A percentile compares a stretch with the other conserved stretches of the same genome.
Conservation (phyloP, 2,797 vertebrate species). For the Mormyrus hasselquistii region DNA sequence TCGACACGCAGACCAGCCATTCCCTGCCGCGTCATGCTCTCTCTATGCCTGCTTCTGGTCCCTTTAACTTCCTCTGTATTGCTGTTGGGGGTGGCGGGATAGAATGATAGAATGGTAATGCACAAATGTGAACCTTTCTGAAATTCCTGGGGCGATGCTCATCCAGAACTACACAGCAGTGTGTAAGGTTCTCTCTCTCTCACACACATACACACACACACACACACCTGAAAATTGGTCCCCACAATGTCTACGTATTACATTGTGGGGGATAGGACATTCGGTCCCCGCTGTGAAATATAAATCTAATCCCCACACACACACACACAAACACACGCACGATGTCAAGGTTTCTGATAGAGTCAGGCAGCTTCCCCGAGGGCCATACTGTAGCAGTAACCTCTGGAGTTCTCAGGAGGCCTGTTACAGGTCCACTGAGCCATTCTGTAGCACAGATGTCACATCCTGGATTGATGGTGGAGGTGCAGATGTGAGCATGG, state of each 20-base stretch:
- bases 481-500: not conserved
- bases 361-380: not conserved
- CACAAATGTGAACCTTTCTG: not conserved
- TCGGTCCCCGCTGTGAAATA: no score
- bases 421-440: not conserved
- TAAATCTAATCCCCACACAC: not conserved
- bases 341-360: not conserved
- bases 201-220: not conserved
- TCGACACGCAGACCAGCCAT: not conserved
- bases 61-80: slow-evolving; percentile 6
- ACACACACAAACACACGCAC: not conserved
- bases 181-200: not conserved
- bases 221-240: not conserved
- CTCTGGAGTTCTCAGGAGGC: not conserved
- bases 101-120: not conserved
- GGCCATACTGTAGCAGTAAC: not conserved
- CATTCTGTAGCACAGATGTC: slow-evolving; percentile 4
- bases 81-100: not conserved
- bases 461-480: not conserved
- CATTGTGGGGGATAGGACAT: no score
- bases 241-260: no score
- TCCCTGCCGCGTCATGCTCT: not conserved
- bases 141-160: not conserved
- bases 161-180: not conserved
- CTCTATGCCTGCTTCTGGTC: slow-evolving; percentile 9